These are phyloP conservation scores for Hypomesus transpacificus DNA, from an alignment of 2,113 vertebrate species.

Conservation along the genomic window DNA sequence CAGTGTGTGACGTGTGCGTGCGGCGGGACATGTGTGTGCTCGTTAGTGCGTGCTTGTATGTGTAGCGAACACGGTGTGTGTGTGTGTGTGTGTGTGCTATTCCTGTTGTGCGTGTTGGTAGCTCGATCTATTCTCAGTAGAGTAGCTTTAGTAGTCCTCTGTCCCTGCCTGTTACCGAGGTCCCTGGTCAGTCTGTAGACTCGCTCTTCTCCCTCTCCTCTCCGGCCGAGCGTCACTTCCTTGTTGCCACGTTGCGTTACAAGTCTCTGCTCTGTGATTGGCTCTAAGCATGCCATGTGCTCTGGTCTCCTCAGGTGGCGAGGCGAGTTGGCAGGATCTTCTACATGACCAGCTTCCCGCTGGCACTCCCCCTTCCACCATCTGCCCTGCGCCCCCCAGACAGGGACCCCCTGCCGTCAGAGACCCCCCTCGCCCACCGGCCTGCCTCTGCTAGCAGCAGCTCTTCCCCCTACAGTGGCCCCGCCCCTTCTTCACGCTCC, in stretches of 20 bases:
- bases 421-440: constrained; percentile 55
- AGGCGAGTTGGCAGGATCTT: constrained; percentile 87
- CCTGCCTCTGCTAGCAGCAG: constrained; percentile 78
- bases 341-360: constrained; percentile 91
- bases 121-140: constrained; percentile 16
- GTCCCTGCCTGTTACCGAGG: constrained; percentile 22
- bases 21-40: not conserved
- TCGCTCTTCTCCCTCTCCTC: constrained; percentile 45
- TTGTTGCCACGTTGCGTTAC: not conserved
- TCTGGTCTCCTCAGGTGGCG: constrained; percentile 78
- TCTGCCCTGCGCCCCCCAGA: constrained; percentile 69
- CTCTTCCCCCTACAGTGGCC: constrained; percentile 76
- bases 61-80: constrained; percentile 18
- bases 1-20: constrained; percentile 20
- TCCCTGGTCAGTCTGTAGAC: constrained; percentile 50
- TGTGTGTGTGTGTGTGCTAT: not conserved
- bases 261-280: not conserved
- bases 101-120: constrained; percentile 17
- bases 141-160: constrained; percentile 30
- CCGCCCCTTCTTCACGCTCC: constrained; percentile 62
- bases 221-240: constrained; percentile 39
- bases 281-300: not conserved
- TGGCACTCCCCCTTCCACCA: constrained; percentile 88
- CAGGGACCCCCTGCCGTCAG: constrained; percentile 61
- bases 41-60: not conserved